Percentiles rank a stretch among this genome's conserved stretches.
Evolutionary conservation across 2,888 invertebrate genomes (phyloP).

Genomic region (Cryptus viduatorius): DNA sequence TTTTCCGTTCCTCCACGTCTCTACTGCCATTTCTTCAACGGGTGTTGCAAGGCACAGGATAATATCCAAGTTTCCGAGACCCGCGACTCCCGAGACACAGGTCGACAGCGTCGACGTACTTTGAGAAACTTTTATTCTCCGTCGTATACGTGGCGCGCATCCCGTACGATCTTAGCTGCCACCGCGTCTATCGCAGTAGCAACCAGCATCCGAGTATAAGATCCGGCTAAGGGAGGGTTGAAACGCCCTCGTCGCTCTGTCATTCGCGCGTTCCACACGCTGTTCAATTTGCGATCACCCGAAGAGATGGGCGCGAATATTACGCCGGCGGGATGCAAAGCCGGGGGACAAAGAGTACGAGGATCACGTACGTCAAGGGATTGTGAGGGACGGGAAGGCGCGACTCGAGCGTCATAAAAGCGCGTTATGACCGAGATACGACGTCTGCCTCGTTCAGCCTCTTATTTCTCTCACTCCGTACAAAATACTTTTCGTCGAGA

Average conservation of each 20-base stretch:
- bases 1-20: too few relatives aligned
- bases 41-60: background rate
- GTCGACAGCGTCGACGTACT: constrained; percentile 42
- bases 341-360: background rate
- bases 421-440: constrained; percentile 36
- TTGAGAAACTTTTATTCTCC: constrained; percentile 48
- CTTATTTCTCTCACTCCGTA: constrained; percentile 18
- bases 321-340: constrained; percentile 20
- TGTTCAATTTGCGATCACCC: constrained; percentile 41
- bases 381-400: background rate
- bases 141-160: constrained; percentile 29
- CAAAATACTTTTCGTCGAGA: constrained; percentile 38
- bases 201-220: constrained; percentile 10
- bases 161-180: constrained; percentile 7
- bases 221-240: background rate
- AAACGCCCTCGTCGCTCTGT: constrained; percentile 8
- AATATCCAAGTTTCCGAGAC: background rate
- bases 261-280: constrained; percentile 21
- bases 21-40: too few relatives aligned
- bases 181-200: background rate
- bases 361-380: constrained; percentile 34
- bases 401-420: constrained; percentile 40
- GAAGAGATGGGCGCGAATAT: constrained; percentile 29
- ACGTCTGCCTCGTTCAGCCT: constrained; percentile 13
- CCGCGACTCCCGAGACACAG: background rate